A percentile compares a stretch with the other conserved stretches of the same genome.
These are phyloP conservation scores for Phanerotoma sp. DNA, from an alignment of 2,888 invertebrate genomes.

Conservation along the genomic window DNA sequence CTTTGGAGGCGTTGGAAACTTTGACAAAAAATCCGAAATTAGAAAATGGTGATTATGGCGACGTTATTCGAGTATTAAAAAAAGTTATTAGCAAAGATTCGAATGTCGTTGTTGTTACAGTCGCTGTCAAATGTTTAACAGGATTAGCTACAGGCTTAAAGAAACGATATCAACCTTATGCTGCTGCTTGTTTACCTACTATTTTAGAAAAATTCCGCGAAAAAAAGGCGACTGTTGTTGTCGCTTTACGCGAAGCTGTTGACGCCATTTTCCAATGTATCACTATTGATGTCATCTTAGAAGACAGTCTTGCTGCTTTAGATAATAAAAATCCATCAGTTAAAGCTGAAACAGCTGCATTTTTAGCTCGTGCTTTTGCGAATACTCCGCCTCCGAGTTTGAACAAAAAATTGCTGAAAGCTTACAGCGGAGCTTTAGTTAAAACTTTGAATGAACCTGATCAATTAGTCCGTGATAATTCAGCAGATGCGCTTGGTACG, in stretches of 20 bases:
- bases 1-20: constrained; percentile 78
- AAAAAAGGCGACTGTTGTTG: constrained; percentile 88
- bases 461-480: constrained; percentile 87
- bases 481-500: constrained; percentile 92
- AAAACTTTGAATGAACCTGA: constrained; percentile 82
- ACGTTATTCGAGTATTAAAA: constrained; percentile 81
- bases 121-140: constrained; percentile 81
- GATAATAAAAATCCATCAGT: constrained; percentile 91
- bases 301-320: constrained; percentile 82
- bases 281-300: constrained; percentile 78
- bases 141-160: constrained; percentile 83
- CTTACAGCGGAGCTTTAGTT: constrained; percentile 73
- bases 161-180: constrained; percentile 83
- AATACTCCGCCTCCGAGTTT: constrained; percentile 78
- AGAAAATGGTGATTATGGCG: constrained; percentile 90
- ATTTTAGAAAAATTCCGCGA: constrained; percentile 97
- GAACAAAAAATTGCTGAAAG: constrained; percentile 88
- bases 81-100: constrained; percentile 93
- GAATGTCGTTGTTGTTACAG: constrained; percentile 89
- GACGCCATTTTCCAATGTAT: constrained; percentile 85
- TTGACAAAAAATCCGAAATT: constrained; percentile 80
- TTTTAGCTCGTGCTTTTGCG: constrained; percentile 80
- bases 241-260: constrained; percentile 82
- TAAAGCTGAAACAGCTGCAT: constrained; percentile 83
- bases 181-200: constrained; percentile 72